These are phyloP conservation scores for Gallinago nigripennis DNA, from an alignment of 2,797 vertebrate genomes.

Conservation along the genomic window DNA sequence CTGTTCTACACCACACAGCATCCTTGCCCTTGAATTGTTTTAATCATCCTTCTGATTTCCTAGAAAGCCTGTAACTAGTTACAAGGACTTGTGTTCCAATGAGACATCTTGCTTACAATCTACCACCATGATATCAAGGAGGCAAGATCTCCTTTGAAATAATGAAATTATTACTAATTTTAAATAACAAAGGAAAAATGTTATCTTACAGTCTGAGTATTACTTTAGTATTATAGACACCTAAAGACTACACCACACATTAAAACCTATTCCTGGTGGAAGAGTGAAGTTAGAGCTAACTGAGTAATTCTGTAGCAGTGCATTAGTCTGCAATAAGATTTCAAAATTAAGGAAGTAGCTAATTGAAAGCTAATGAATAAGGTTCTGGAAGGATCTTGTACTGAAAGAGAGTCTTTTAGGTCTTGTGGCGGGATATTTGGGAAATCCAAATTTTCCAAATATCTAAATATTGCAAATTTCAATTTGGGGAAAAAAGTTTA, in stretches of 20 bases:
- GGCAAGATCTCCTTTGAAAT: not conserved
- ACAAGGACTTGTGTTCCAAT: not conserved
- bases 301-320: not conserved
- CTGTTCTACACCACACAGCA: not conserved
- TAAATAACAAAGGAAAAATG: not conserved
- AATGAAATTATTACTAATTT: not conserved
- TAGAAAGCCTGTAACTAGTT: not conserved
- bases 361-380: not conserved
- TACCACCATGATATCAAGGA: not conserved
- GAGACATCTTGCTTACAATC: not conserved
- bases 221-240: not conserved
- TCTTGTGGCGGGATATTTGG: not conserved
- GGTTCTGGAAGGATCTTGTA: not conserved
- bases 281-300: not conserved
- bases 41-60: not conserved
- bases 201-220: not conserved
- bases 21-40: not conserved
- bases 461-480: too few relatives aligned
- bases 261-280: not conserved
- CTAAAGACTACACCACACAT: not conserved
- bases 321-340: not conserved
- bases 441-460: not conserved
- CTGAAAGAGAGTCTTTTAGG: not conserved
- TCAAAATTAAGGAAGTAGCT: not conserved
- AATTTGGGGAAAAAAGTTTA: not conserved